A percentile compares a stretch with the other conserved stretches of the same genome.
Conservation (phyloP, 1,140 invertebrate species). For the Neocloeon triangulifer region DNA sequence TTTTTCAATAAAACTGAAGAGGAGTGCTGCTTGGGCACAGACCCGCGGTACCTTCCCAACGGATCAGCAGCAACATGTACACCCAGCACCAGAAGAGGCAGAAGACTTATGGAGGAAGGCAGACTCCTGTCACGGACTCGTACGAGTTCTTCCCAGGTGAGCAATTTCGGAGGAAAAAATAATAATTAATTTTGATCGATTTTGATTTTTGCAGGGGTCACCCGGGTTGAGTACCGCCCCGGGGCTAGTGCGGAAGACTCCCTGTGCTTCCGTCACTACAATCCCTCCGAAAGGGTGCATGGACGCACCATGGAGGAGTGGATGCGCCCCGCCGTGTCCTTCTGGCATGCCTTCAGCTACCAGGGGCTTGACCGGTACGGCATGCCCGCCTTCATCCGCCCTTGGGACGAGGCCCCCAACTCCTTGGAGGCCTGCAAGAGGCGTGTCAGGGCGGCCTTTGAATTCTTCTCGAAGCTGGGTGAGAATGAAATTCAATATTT, state of each 20-base stretch:
- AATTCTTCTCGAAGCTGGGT: slow-evolving; percentile 34
- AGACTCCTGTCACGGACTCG: too few species aligned
- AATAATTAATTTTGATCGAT: slow-evolving; percentile 6
- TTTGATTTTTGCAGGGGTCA: too few species aligned
- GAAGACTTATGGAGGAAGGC: too few species aligned
- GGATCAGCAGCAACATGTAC: too few species aligned
- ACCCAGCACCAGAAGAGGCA: too few species aligned
- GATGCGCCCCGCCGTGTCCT: slow-evolving; percentile 33
- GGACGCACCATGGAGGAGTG: slow-evolving; percentile 36
- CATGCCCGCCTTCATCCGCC: slow-evolving; percentile 19
- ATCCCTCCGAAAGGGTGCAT: slow-evolving; percentile 23
- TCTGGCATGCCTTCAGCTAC: slow-evolving; percentile 24
- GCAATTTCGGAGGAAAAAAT: too few species aligned
- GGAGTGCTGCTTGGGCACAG: too few species aligned
- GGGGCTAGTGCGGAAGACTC: slow-evolving; percentile 21
- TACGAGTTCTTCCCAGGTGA: too few species aligned
- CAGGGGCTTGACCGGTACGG: slow-evolving; percentile 27
- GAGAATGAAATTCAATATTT: slow-evolving; percentile 1
- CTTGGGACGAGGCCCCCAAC: slow-evolving; percentile 32
- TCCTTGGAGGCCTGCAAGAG: slow-evolving; percentile 31
- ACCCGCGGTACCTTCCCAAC: too few species aligned
- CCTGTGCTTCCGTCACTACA: slow-evolving; percentile 29
- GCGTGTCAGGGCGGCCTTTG: slow-evolving; percentile 32
- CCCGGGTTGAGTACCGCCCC: slow-evolving; percentile 27
- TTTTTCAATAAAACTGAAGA: too few species aligned